Evolutionary conservation across 2,113 vertebrate species (phyloP).

Genomic region (Cebus imitator): DNA sequence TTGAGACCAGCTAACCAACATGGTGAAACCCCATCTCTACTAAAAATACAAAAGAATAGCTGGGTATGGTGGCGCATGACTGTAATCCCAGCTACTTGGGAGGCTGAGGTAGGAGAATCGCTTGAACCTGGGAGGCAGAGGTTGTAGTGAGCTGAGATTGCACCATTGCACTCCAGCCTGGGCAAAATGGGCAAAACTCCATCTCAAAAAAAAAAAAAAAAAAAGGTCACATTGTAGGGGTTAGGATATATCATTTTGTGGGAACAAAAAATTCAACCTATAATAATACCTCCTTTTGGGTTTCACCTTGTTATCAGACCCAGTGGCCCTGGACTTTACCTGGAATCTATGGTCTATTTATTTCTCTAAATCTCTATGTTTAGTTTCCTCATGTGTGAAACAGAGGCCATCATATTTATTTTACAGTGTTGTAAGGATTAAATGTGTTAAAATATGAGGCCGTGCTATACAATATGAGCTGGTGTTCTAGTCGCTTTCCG

Average conservation of each 20-base stretch:
- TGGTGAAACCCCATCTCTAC: too few relatives aligned
- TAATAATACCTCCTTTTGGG: neutral
- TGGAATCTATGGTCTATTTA: neutral
- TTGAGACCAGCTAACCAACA: too few relatives aligned
- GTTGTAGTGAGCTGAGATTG: too few relatives aligned
- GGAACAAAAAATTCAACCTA: neutral
- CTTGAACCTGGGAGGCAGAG: too few relatives aligned
- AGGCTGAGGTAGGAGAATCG: too few relatives aligned
- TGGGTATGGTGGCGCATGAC: too few relatives aligned
- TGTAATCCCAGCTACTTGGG: too few relatives aligned
- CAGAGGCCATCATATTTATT: neutral
- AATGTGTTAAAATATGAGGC: neutral
- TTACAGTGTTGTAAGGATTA: neutral
- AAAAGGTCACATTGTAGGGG: neutral
- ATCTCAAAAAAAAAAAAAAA: neutral
- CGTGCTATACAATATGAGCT: neutral
- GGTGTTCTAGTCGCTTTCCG: neutral
- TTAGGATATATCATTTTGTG: neutral
- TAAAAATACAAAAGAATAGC: too few relatives aligned
- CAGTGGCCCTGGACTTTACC: neutral
- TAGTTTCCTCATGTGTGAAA: neutral
- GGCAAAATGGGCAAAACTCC: too few relatives aligned
- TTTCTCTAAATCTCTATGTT: neutral
- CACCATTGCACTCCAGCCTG: too few relatives aligned
- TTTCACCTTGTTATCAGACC: neutral